Base-by-base conservation (phyloP, 2,113 vertebrate genomes). In the Sinocyclocheilus anshuiensis region DNA sequence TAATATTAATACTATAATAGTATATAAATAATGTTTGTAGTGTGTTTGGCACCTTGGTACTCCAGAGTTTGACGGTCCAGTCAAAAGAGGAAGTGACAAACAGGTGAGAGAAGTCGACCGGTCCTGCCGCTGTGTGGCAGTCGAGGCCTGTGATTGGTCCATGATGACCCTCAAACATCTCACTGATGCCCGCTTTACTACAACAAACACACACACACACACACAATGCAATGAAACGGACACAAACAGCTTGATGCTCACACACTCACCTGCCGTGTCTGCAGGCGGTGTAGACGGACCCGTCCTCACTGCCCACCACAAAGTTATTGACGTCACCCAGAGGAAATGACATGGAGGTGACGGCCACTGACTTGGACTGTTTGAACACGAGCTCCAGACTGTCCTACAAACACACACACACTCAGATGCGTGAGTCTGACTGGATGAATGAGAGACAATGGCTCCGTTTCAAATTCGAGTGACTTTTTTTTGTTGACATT, bases 1-100 rank as follows among this genome's bases (percentile, higher is more conserved):
- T 20, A 29, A 20, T 22, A 63, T 11, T 10, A 8, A 61, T 8
- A 2, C 7, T 61, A 61, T 61, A 11, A n/a, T 4, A n/a, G 59
- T n/a, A 13, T 13, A 6, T 83, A 33, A n/a, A 20, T 22, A 29
- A 22, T 22, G 10, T 72, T 61, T n/a, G 57, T 61, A 3, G 22
- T 3, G 24, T 22, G 33, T 59, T 55, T 72, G 45, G 89, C 95
- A 99, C 98, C 96, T 98, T 99, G 50, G 97, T 99, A 92, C 97
- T 98, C 98, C 98, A 99, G 84, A 99, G 97, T 93, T 99, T 99
- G 90, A 99, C 96, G 4, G 98, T 99, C 98, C 98, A 99, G 90
- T 99, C 98, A 93, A 99, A 99, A 84, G 98, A 99, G 4, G 98
- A 97, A 81, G 98, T 98, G 92, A 99, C 96, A 94, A 99, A 99